phyloP scores from a whole-genome alignment of 2,797 vertebrate genomes.

The Champsocephalus gunnari region DNA sequence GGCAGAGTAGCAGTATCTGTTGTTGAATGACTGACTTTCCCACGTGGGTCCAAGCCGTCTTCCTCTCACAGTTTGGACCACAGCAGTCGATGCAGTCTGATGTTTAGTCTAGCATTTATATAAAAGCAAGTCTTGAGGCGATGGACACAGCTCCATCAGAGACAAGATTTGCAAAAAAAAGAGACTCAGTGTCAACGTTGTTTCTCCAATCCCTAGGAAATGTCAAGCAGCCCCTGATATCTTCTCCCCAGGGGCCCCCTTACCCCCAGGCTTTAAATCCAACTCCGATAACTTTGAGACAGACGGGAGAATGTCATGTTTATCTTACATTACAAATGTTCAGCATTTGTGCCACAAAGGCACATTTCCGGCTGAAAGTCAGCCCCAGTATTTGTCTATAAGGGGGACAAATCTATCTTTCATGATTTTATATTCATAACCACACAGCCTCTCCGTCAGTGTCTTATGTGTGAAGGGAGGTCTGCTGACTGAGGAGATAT shows the following conservation, averaged over 20 bases:
- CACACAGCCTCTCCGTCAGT: background rate
- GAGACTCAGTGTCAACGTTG: slow-evolving; percentile 12
- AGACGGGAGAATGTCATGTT: background rate
- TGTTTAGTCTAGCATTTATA: slow-evolving; percentile 35
- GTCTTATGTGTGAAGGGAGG: background rate
- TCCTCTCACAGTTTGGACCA: background rate
- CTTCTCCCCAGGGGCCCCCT: slow-evolving; percentile 30
- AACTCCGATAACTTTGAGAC: slow-evolving; percentile 16
- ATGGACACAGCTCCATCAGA: slow-evolving; percentile 1
- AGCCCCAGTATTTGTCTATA: background rate
- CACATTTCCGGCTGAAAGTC: slow-evolving; percentile 9
- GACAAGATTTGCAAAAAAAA: background rate
- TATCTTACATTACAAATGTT: slow-evolving; percentile 3
- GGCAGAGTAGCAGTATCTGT: background rate
- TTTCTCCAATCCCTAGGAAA: slow-evolving; percentile 50
- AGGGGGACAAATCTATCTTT: background rate
- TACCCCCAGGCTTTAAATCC: slow-evolving; percentile 14
- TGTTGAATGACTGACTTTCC: background rate
- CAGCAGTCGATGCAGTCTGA: background rate
- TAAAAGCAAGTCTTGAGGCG: slow-evolving; percentile 19
- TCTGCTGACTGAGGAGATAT: slow-evolving; percentile 7
- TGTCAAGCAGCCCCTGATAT: slow-evolving; percentile 53
- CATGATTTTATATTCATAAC: background rate
- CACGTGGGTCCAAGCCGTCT: background rate
- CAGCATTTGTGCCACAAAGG: slow-evolving; percentile 1